Evolutionary conservation across 1,140 invertebrate genomes (phyloP).

Genomic region (Leptonema lineaticorne): DNA sequence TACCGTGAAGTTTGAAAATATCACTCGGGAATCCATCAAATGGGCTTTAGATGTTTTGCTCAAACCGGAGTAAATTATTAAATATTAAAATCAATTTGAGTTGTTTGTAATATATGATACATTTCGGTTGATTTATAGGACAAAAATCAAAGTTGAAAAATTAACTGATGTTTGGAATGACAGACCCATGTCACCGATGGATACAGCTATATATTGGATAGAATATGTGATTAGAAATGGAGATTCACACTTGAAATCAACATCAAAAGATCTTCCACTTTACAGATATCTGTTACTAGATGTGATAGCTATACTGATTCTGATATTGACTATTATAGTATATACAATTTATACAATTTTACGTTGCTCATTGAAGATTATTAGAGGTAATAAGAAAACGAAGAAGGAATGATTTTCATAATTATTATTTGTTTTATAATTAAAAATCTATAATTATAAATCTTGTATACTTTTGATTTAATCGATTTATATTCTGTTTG

Average conservation of each 20-base stretch:
- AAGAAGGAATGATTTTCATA: no score
- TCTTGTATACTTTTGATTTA: no score
- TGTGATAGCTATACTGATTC: no score
- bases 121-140: background rate
- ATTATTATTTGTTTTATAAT: no score
- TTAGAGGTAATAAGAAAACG: no score
- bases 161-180: constrained; percentile 65
- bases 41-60: constrained; percentile 55
- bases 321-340: no score
- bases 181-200: constrained; percentile 56
- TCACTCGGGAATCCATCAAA: constrained; percentile 59
- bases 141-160: constrained; percentile 46
- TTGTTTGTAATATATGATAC: background rate
- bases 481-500: no score
- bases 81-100: background rate
- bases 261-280: constrained; percentile 45
- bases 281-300: constrained; percentile 43
- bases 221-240: constrained; percentile 68
- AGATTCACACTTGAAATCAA: constrained; percentile 52
- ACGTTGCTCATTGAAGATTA: no score
- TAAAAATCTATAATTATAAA: no score
- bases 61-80: constrained; percentile 55
- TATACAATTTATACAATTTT: no score
- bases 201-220: constrained; percentile 68
- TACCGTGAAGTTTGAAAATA: constrained; percentile 58